Evolutionary conservation across 2,797 vertebrate genomes (phyloP), one percentile per base, ranked within the genome.

Genomic region (Ctenopoma multispine): DNA sequence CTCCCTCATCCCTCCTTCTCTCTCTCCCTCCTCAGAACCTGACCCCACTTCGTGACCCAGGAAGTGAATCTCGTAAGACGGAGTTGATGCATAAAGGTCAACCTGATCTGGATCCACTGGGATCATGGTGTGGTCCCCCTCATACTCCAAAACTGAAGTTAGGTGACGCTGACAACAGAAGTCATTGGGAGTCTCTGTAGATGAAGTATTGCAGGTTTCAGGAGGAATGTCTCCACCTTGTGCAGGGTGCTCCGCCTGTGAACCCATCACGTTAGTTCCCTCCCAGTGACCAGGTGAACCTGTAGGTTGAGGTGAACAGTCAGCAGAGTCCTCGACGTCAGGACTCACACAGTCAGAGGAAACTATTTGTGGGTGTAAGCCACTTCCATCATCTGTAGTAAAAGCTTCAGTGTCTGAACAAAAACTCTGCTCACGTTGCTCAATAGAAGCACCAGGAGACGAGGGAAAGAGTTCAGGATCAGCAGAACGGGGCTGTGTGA

Each of bases 51-150:
- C 56, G 0, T n/a, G 61, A 40, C 57, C 3, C 15, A 62, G 59
- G 44, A 81, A 58, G 82, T 93, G 90, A 13, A 95, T 94, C 81
- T 93, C 85, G 0, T 94, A 94, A 0, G 94, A 95, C 0, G 93
- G 94, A 1, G 84, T 92, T 0, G 92, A 93, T 62, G 94, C 92
- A 0, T 90, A 78, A 9, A 76, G 40, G 5, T 94, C 92, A 0
- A 95, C 82, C 86, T 95, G 94, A 66, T 70, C 81, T 0, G 92
- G 88, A 67, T 95, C 93, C 40, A 93, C 83, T 1, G 27, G 7
- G 24, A 65, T 38, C 34, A 56, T 0, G 7, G 3, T 1, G 17
- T 1, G 9, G 18, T 64, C 60, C 12, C 73, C 60, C 21, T 60
- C 44, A 21, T 4, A 10, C 44, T 38, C 13, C 4, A 31, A 20